Conservation (phyloP, 2,888 invertebrate species). For the Epiblema foenella region DNA sequence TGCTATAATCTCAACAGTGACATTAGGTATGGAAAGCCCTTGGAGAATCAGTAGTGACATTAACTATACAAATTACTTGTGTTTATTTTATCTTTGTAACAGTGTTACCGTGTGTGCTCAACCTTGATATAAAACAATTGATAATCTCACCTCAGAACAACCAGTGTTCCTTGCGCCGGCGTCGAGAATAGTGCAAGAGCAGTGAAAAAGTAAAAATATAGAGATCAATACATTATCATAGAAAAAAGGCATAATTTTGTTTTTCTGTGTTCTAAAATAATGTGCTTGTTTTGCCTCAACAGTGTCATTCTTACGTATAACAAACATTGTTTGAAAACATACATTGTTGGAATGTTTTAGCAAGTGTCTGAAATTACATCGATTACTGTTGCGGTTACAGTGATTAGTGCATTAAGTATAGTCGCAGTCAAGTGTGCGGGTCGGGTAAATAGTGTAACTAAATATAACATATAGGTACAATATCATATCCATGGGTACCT, state of each 20-base stretch:
- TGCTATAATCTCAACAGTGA: too few relatives aligned
- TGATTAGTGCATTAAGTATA: not conserved
- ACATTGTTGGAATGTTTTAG: not conserved
- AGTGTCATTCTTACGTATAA: slow-evolving; percentile 4
- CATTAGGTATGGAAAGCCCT: not conserved
- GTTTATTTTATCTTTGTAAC: slow-evolving; percentile 27
- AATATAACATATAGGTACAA: not conserved
- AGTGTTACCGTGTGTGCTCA: slow-evolving; percentile 25
- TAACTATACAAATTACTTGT: slow-evolving; percentile 2
- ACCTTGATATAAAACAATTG: slow-evolving; percentile 41
- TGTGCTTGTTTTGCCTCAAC: slow-evolving; percentile 21
- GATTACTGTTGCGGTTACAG: not conserved
- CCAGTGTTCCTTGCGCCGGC: slow-evolving; percentile 36
- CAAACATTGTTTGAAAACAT: not conserved
- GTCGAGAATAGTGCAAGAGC: slow-evolving; percentile 17
- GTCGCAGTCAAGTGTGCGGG: not conserved
- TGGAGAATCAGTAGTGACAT: not conserved
- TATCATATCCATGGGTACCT: not conserved
- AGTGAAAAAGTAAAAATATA: slow-evolving; percentile 26
- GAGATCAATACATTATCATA: not conserved
- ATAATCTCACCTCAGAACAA: slow-evolving; percentile 28
- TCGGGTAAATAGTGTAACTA: not conserved
- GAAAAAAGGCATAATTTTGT: not conserved
- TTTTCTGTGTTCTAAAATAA: slow-evolving; percentile 9
- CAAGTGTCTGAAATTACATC: not conserved